Base-by-base conservation (phyloP, 2,888 invertebrate genomes). In the Zaprionus obscuricornis region DNA sequence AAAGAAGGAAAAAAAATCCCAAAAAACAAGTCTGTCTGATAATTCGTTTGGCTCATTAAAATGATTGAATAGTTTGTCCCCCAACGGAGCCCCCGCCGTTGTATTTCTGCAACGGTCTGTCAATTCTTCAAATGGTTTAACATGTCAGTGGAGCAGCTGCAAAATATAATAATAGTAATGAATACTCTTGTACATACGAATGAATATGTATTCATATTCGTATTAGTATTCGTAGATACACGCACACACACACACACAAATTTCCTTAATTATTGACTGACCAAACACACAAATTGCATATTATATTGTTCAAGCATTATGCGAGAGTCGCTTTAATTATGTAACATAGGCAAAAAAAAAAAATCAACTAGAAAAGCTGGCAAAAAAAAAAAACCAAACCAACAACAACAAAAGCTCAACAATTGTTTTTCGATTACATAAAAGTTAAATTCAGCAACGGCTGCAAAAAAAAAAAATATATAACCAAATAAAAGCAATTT, bases 261-360 rank as follows among this genome's bases (percentile, higher is more conserved):
- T 77, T 82, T 85, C 70, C 66, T 73, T 85, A 77, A 85, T 83
- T 83, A 62, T 56, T 40, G 43, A 65, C 43, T 43, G 58, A 49
- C 46, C 56, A 46, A 57, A 59, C 57, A n/a, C n/a, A 24, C 39
- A 69, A 73, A 81, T 58, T 71, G 68, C 65, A 77, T 70, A 66
- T 74, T 58, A 50, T 51, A 66, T 55, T 75, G 49, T 71, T 43
- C 39, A 34, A 31, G 29, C 8, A 7, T 7, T 17, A 26, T 24
- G 16, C 20, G 34, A 14, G 24, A 27, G 14, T 59, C 26, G 47
- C 49, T 39, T 49, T 42, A 65, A 81, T 76, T 81, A 81, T 73
- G 65, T 42, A 81, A 79, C 55, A 54, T 20, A 20, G 29, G 33
- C 40, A 17, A 34, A 51, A 66, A 36, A 22, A 42, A 54, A 42